These are phyloP conservation scores for Sialis lutaria DNA, from an alignment of 2,888 invertebrate genomes.

Conservation along the genomic window DNA sequence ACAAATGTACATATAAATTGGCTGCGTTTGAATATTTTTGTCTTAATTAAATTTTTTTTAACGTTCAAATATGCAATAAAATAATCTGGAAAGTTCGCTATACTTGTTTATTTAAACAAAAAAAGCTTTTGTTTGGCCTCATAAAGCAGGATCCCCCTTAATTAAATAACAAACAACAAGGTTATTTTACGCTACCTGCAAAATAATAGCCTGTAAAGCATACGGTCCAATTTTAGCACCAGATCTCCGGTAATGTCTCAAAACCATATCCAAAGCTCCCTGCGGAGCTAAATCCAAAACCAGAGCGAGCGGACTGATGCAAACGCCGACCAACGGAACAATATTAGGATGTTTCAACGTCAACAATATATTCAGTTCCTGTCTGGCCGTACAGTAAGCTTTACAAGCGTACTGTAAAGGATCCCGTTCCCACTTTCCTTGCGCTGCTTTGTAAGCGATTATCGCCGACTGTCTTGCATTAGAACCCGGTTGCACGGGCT, in stretches of 20 bases:
- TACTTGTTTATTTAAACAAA: too few relatives aligned
- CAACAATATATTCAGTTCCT: conserved; percentile 77
- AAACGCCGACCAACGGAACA: conserved; percentile 79
- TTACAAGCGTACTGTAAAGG: conserved; percentile 84
- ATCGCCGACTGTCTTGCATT: conserved; percentile 46
- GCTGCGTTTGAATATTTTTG: too few relatives aligned
- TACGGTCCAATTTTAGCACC: conserved; percentile 68
- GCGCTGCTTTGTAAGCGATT: conserved; percentile 32
- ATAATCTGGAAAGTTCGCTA: too few relatives aligned
- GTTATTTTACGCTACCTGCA: conserved; percentile 50
- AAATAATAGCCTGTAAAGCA: conserved; percentile 65
- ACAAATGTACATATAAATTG: too few relatives aligned
- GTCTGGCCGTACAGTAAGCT: conserved; percentile 90
- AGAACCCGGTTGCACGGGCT: conserved; percentile 76
- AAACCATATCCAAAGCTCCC: conserved; percentile 71
- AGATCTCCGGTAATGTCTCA: conserved; percentile 71
- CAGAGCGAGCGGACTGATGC: conserved; percentile 73
- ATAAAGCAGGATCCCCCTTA: too few relatives aligned
- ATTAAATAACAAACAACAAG: too few relatives aligned
- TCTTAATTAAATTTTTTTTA: too few relatives aligned
- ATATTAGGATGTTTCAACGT: conserved; percentile 82
- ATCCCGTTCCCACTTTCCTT: conserved; percentile 84
- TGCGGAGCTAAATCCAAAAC: conserved; percentile 82
- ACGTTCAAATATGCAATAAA: too few relatives aligned
- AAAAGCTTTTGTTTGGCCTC: too few relatives aligned